Conservation (phyloP, 2,888 invertebrate species). For the Scelioninae gen. 1 region DNA sequence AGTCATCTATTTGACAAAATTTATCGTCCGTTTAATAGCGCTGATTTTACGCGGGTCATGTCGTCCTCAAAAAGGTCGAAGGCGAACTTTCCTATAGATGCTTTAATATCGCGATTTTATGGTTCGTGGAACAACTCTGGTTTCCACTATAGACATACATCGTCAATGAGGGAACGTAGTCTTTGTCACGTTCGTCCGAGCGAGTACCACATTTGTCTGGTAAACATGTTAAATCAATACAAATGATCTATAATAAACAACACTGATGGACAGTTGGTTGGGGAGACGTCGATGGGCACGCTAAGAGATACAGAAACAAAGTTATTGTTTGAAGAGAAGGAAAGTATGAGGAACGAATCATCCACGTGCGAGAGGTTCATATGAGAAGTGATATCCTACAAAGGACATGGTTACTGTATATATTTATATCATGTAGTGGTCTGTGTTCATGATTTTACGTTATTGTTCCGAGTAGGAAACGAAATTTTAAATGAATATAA, state of each 20-base stretch:
- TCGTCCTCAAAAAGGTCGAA: slow-evolving; percentile 19
- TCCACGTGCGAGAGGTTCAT: slow-evolving; percentile 1
- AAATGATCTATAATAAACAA: slow-evolving; percentile 12
- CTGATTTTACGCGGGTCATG: slow-evolving; percentile 26
- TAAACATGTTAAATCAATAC: slow-evolving; percentile 20
- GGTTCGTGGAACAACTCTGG: neutral
- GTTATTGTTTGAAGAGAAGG: neutral
- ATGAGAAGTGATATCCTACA: neutral
- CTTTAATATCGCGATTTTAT: slow-evolving; percentile 33
- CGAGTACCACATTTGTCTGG: slow-evolving; percentile 3
- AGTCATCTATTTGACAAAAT: slow-evolving; percentile 19
- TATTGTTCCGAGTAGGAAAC: too few relatives aligned
- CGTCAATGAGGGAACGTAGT: neutral
- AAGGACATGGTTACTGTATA: neutral
- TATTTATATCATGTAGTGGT: neutral
- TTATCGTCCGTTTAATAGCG: slow-evolving; percentile 32
- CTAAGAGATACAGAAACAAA: neutral
- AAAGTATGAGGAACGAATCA: neutral
- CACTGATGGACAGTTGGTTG: slow-evolving; percentile 1
- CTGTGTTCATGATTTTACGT: too few relatives aligned
- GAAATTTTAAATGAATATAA: too few relatives aligned
- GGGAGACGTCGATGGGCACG: neutral
- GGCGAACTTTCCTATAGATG: slow-evolving; percentile 22
- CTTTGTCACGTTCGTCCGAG: neutral
- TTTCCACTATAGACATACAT: too few relatives aligned